Base-by-base conservation (phyloP, 2,797 vertebrate species). In the Hemitrygon akajei region DNA sequence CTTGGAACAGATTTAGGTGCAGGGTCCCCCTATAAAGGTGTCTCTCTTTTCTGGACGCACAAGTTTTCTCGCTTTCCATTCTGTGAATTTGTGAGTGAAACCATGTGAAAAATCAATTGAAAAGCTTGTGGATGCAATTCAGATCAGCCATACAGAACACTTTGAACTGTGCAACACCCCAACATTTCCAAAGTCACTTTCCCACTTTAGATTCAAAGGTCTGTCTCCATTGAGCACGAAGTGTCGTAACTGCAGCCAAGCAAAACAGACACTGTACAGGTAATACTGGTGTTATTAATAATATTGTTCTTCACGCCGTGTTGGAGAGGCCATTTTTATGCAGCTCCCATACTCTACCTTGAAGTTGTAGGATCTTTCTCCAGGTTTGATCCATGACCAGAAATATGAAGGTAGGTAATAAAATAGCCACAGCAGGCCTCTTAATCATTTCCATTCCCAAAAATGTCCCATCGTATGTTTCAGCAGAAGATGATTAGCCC, bases 401-500 rank as follows among this genome's bases (percentile, higher is more conserved):
- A 34, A n/a, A 66, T 87, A n/a, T n/a, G 11, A 7, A 89, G 6
- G 14, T 5, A 86, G 27, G 5, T 16, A 16, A 34, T 16, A 22
- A 30, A 34, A 7, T 34, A 20, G 14, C 60, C 60, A 66, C 16
- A 20, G 18, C 30, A 66, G 86, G 30, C 20, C 25, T 60, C 3
- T 27, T 25, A 2, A 16, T 89, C 7, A 66, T 34, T 34, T 89
- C 20, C 60, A 16, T 89, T 89, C 60, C n/a, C 30, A 16, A 89
- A 73, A 73, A 34, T 34, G 16, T 60, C 18, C 18, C 86, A 89
- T 18, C 27, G 47, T 58, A 58, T 30, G 5, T n/a, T 66, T 66
- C n/a, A 66, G 86, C 30, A 66, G 86, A 87, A 60, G n/a, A 34
- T 66, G 34, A 89, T 66, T 89, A 60, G 60, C 66, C 60, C 95